Base-by-base conservation (phyloP, 64 coral and sea anemone species). In the Pocillopora verrucosa region DNA sequence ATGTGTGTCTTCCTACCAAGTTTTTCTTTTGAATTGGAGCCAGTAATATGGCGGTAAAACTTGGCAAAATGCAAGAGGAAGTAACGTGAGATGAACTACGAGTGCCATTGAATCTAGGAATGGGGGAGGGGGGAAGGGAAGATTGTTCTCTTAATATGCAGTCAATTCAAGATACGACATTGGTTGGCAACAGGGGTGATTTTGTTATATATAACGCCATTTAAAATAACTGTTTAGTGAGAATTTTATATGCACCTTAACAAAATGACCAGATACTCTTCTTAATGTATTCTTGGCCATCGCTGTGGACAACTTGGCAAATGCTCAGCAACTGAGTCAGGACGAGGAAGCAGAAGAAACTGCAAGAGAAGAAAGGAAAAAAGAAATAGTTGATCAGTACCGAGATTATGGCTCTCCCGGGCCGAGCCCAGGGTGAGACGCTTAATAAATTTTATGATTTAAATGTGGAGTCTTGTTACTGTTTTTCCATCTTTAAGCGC, bases 271-370 rank as follows among this genome's bases (percentile, higher is more conserved):
- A 99, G 97, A 99, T 34, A 89, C 90, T 37, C 74, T 99, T 82
- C 94, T 99, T 12, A 99, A 99, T 90, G 97, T 99, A 25, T 99
- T 99, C 89, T 95, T 99, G 97, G 97, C 97, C 78, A 99, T 99
- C 58, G 97, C 97, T 16, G 97, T 99, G 57, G 97, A 99, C 63
- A 99, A 99, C 86, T 91, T 99, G 83, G 97, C 97, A 11, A 99
- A 99, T 74, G 97, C 97, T 36, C 97, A 99, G 56, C 97, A 99
- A 61, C 65, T 99, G 75, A 99, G 91, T 86, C 94, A 91, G 73
- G 97, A 99, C 59, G 97, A 99, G 56, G 97, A 91, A 20, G 97
- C 92, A 11, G 97, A 99, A 51, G 97, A 99, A 60, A 89, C 93
- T 34, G 97, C 91, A 0, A 90, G 97, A 10, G 97, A 95, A 60